These are phyloP conservation scores for Sarcophaga peregrina DNA, from an alignment of 1,140 invertebrate species.

Conservation along the genomic window DNA sequence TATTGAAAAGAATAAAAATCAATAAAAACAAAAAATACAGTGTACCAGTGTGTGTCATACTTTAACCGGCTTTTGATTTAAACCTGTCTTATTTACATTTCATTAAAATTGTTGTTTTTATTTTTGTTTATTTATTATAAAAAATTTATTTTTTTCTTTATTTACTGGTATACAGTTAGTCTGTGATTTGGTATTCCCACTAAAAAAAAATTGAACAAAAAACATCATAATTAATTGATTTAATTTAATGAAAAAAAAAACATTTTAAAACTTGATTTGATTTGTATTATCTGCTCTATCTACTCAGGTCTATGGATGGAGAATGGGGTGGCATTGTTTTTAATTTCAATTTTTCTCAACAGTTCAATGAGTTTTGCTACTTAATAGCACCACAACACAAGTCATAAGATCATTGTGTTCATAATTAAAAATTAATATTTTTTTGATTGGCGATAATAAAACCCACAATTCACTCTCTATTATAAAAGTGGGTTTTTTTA, in stretches of 20 bases:
- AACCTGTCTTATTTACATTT: not conserved
- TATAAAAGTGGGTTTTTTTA: no score
- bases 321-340: no score
- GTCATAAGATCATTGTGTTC: no score
- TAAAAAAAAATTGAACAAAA: not conserved
- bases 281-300: not conserved
- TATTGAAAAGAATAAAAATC: no score
- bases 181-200: not conserved
- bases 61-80: not conserved
- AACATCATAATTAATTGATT: constrained; percentile 13
- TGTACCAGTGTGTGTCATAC: not conserved
- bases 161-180: no score
- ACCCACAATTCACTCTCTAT: no score
- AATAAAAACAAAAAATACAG: not conserved
- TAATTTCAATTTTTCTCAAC: not conserved
- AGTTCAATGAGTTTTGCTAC: not conserved
- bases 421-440: no score
- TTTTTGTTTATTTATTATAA: no score
- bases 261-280: not conserved
- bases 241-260: not conserved
- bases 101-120: not conserved
- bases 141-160: not conserved
- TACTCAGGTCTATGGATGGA: no score
- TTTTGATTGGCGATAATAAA: no score
- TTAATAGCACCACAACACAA: no score